Base-by-base conservation (phyloP, 2,888 invertebrate genomes). In the Eristalinus sepulchralis region DNA sequence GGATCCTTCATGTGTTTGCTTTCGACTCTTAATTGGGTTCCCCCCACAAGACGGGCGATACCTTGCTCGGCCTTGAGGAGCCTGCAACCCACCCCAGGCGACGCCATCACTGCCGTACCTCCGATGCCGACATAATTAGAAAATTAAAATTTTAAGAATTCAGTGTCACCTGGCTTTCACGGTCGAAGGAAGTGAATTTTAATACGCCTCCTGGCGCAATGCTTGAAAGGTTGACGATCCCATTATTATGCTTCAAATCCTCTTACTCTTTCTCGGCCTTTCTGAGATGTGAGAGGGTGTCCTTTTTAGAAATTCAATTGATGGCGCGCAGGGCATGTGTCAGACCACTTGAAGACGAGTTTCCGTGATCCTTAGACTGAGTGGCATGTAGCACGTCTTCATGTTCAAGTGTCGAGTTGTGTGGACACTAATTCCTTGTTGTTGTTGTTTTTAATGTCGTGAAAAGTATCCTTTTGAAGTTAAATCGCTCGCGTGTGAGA, bases 71-170 rank as follows among this genome's bases (percentile, higher is more conserved):
- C 80, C 72, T 80, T 60, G 67, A 62, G 66, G 0, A n/a, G 36
- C 17, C 27, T 5, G 27, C 27, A 27, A 27, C 27, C 27, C 17
- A 55, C 11, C 33, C 11, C 17, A 47, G 17, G 0, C n/a, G 5
- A 5, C 11, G n/a, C n/a, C 39, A 13, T 13, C 24, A 2, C 5
- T 27, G 39, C 0, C 17, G 11, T 13, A 31, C 5, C 22, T 27
- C 34, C 13, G 39, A 33, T 80, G 81, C 72, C 59, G 59, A 73
- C 77, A 82, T 85, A 85, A 85, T 85, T 85, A 85, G 77, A 73
- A 85, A 81, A 85, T 85, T 85, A 85, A 85, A 85, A 60, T 81
- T 85, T 77, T 72, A 85, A 73, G 73, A 81, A 81, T 81, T 78
- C 59, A 59, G 68, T 77, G 77, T 81, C 81, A 81, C 77, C 47